Evolutionary conservation across 2,888 invertebrate genomes (phyloP), one percentile per base, ranked within the genome.

Genomic region (Hesperia comma): DNA sequence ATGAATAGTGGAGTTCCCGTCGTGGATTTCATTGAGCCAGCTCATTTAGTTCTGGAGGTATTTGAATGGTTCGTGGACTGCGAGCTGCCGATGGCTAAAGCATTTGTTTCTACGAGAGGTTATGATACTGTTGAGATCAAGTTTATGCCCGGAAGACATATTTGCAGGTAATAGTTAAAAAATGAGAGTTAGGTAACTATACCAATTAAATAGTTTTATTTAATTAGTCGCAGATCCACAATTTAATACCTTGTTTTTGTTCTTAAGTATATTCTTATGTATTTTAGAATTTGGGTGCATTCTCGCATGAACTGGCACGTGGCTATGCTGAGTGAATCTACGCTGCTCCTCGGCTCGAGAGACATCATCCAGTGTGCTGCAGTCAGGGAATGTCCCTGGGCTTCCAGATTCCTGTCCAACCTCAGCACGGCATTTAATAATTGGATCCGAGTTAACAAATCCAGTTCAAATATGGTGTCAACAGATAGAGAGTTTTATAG

Each of bases 61-160:
- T 88, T 92, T 49, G 84, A 88, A 63, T 92, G 89, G 90, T 91
- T 91, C 37, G 73, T 75, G 1, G 87, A 88, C 61, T 71, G 73
- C 32, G 79, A 81, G 6, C 2, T 86, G 1, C 84, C 86, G 0
- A 62, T 70, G 1, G 77, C 82, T 0, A 85, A 83, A 41, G 86
- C 79, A 0, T 90, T 74, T 78, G 54, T 90, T 0, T 68, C 72
- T 14, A 88, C 91, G 0, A 73, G 76, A 46, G 84, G 86, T 0
- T 92, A 90, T 66, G 79, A 83, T 61, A 72, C 84, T 3, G 76
- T 85, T 19, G 84, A 90, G 73, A 72, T 88, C 0, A 69, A 69
- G 0, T 83, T 91, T 69, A 55, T 68, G 1, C 89, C 90, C 0
- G 92, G 92, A 43, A 84, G 92, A 75, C 90, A 92, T 79, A 83